A percentile compares a stretch with the other conserved stretches of the same genome.
phyloP scores from a whole-genome alignment of 2,113 vertebrate species.

The Pyxicephalus adspersus region DNA sequence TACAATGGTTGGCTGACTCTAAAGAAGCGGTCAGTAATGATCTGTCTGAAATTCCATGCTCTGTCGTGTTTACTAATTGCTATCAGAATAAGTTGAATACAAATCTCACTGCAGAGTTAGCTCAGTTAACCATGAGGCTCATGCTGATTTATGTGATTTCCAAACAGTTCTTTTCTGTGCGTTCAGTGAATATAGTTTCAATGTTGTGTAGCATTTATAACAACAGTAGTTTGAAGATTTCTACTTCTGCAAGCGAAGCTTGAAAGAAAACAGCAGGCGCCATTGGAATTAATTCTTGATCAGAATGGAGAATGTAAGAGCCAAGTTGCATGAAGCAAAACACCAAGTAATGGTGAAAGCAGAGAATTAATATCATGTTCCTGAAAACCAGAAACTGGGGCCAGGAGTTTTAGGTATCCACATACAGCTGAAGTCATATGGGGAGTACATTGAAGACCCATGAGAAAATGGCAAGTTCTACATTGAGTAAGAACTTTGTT shows the following conservation, averaged over 20 bases:
- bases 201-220: conserved; percentile 50
- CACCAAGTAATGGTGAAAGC: conserved; percentile 55
- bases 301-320: conserved; percentile 44
- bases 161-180: conserved; percentile 20
- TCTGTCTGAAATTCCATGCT: conserved; percentile 50
- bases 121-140: conserved; percentile 40
- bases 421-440: conserved; percentile 54
- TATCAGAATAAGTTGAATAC: conserved; percentile 42
- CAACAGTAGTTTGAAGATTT: conserved; percentile 47
- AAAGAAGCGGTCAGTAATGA: conserved; percentile 53
- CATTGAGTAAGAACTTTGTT: conserved; percentile 17
- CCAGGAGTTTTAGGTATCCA: conserved; percentile 35
- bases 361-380: conserved; percentile 54
- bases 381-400: conserved; percentile 28
- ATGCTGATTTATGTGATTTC: conserved; percentile 48
- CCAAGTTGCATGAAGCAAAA: conserved; percentile 54
- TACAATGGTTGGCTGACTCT: conserved; percentile 54
- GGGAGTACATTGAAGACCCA: conserved; percentile 42
- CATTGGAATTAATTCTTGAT: conserved; percentile 57
- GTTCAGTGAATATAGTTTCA: conserved; percentile 43
- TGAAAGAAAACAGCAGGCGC: conserved; percentile 55
- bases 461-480: conserved; percentile 31
- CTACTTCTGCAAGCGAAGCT: conserved; percentile 50
- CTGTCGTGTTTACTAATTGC: conserved; percentile 52
- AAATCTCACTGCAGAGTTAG: conserved; percentile 29